These are phyloP conservation scores for Archocentrus centrarchus DNA, from an alignment of 2,113 vertebrate genomes.

Conservation along the genomic window DNA sequence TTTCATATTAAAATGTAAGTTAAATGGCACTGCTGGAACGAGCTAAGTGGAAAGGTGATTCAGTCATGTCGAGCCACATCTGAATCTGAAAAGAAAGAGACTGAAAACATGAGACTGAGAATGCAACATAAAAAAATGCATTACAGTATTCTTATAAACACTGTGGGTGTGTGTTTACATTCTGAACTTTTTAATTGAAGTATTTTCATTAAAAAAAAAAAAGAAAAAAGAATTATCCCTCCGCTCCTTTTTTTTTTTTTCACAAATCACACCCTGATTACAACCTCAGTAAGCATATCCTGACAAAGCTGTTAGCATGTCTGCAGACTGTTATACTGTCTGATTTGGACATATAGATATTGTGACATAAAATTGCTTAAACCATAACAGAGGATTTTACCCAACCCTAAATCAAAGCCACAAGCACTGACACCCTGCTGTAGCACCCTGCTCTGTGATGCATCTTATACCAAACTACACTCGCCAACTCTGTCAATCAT, in stretches of 20 bases:
- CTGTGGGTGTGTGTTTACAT: neutral
- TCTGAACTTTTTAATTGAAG: neutral
- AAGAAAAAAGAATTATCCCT: neutral
- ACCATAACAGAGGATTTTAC: neutral
- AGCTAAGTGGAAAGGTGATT: neutral
- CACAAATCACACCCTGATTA: neutral
- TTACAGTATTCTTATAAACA: neutral
- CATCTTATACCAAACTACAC: neutral
- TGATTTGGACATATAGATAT: conserved; percentile 7
- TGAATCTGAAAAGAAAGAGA: neutral
- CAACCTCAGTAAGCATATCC: neutral
- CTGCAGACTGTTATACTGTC: neutral
- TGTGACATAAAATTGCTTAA: neutral
- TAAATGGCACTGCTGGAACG: neutral
- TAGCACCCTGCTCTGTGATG: neutral
- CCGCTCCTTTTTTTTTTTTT: no score
- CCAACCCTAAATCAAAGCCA: neutral
- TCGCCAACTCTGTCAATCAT: conserved; percentile 33
- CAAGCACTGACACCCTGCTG: neutral
- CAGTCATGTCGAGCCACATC: neutral
- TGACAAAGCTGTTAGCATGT: neutral
- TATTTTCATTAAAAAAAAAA: neutral
- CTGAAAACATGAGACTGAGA: neutral
- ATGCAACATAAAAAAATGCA: neutral
- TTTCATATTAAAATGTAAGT: neutral